Base-by-base conservation (phyloP, 1,140 invertebrate genomes). In the Drosophila pachea region DNA sequence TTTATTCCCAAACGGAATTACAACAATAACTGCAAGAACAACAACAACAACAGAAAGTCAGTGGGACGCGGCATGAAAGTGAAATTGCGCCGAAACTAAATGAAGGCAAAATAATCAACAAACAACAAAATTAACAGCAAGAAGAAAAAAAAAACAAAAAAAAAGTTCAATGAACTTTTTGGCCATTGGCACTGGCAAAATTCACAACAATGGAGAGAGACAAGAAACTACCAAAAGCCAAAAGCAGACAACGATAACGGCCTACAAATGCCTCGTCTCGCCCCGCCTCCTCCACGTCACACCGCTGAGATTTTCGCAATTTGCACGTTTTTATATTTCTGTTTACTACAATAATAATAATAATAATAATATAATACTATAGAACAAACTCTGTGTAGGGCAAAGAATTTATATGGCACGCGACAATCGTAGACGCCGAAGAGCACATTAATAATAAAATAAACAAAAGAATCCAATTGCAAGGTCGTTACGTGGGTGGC, bases 151-250 rank as follows among this genome's bases (percentile, higher is more conserved):
- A 70, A 55, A 70, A 65, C n/a, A n/a, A 38, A 65, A 70, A 55
- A 70, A 65, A 59, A 74, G 79, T 81, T 84, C 74, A 81, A 81
- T 59, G 81, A 84, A 86, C 79, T 81, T 86, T 76, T 82, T 82
- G 42, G 65, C 76, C 74, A 79, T 84, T 86, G 69, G 82, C 68
- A 68, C 63, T 60, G 50, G 59, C 54, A 55, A 72, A 69, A 58
- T 45, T 32, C 54, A 31, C 33, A 55, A 55, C 40, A 43, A 33
- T 22, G 22, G 22, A 69, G 50, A 69, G 50, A 74, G 55, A 73
- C 66, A 75, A 75, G 45, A 71, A 79, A 79, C 70, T 68, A 76
- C 48, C 55, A 64, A 67, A 73, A 70, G 50, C 64, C 74, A 83
- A 83, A 47, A 72, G 79, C 55, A 76, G 54, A 42, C 62, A 58